Evolutionary conservation across 2,888 invertebrate species (phyloP).

Genomic region (Amphipyra tragopoginis): DNA sequence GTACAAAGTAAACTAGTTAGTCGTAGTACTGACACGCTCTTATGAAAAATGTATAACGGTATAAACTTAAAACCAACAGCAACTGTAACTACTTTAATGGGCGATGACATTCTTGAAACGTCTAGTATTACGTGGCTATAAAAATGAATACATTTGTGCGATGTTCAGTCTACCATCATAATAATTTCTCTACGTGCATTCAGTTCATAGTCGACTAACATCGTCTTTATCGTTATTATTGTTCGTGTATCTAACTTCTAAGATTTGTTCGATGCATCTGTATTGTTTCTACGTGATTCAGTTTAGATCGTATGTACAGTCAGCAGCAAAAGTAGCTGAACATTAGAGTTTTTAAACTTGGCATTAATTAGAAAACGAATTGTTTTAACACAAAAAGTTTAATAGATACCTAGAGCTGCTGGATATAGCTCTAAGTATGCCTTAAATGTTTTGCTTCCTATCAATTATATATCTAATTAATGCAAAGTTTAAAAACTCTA

Average conservation of each 20-base stretch:
- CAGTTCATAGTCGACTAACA: constrained; percentile 52
- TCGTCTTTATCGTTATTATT: constrained; percentile 43
- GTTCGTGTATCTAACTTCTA: constrained; percentile 18
- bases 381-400: no score
- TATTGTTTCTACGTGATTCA: constrained; percentile 3
- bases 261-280: constrained; percentile 20
- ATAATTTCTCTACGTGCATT: constrained; percentile 60
- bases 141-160: constrained; percentile 60
- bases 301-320: neutral
- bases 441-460: no score
- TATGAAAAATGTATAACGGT: constrained; percentile 32
- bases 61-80: constrained; percentile 44
- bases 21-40: constrained; percentile 22
- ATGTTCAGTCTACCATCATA: constrained; percentile 54
- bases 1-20: constrained; percentile 22
- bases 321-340: no score
- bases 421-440: no score
- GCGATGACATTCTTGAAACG: constrained; percentile 57
- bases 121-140: constrained; percentile 61
- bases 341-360: no score
- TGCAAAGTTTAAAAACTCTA: no score
- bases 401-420: no score
- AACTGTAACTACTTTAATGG: constrained; percentile 56
- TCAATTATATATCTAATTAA: no score
- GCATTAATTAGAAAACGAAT: no score